phyloP scores from a whole-genome alignment of 1,140 invertebrate genomes.

The Dinoponera quadriceps region DNA sequence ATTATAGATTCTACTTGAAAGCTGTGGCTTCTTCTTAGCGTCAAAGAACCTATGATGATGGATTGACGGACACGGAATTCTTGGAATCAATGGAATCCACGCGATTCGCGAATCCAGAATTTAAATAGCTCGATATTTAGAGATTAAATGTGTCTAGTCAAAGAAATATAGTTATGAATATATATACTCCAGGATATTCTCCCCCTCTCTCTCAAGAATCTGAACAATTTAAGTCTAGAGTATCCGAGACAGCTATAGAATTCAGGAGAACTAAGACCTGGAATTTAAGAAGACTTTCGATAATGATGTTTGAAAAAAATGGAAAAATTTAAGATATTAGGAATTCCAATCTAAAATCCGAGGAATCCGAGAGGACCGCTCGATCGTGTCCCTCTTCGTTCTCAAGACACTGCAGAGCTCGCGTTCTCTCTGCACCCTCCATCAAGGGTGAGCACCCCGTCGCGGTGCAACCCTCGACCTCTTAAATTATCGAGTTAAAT shows the following conservation, averaged over 20 bases:
- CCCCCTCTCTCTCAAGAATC: too few species aligned
- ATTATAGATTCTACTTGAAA: slow-evolving; percentile 22
- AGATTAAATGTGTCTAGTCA: slow-evolving; percentile 28
- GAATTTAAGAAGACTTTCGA: too few species aligned
- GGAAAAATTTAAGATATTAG: slow-evolving; percentile 14
- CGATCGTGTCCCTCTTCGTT: slow-evolving; percentile 2
- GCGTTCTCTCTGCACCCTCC: slow-evolving; percentile 8
- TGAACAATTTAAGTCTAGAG: background rate
- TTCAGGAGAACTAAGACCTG: background rate
- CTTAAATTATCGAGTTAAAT: slow-evolving; percentile 47
- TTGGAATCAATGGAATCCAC: slow-evolving; percentile 21
- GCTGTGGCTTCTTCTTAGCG: slow-evolving; percentile 15
- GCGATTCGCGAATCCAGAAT: slow-evolving; percentile 26
- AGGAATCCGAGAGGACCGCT: background rate
- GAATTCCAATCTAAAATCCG: slow-evolving; percentile 6
- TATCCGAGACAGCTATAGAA: background rate
- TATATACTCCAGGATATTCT: background rate
- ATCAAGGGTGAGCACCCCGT: slow-evolving; percentile 34
- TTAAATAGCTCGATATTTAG: slow-evolving; percentile 46
- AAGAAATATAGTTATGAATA: slow-evolving; percentile 16
- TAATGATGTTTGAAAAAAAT: too few species aligned
- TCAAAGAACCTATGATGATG: slow-evolving; percentile 37
- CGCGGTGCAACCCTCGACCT: slow-evolving; percentile 20
- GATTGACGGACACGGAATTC: slow-evolving; percentile 7
- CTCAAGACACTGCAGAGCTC: slow-evolving; percentile 14